Evolutionary conservation across 23 tunicate species (phyloP), one percentile per base, ranked within the genome.

Genomic region (Styela clava): DNA sequence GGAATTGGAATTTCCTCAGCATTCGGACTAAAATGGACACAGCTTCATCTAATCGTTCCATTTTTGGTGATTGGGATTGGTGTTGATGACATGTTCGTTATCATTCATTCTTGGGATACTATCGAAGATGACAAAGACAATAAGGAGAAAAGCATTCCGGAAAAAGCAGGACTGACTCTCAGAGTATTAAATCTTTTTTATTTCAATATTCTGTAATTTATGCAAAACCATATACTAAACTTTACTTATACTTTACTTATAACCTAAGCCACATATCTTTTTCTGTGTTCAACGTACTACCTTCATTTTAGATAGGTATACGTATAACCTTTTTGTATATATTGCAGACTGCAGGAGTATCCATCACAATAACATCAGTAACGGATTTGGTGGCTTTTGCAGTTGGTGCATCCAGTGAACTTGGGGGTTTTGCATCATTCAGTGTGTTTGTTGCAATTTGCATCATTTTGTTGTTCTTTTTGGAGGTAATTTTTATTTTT

Each of bases 31-130:
- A 36, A 82, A 19, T 82, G 85, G 85, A 34, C 78, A 5, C 37
- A 69, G 33, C 78, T 82, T 23, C 72, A 63, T 69, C 79, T 82
- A 7, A n/a, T 82, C 1, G 85, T 63, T 16, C 85, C 85, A 20
- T 82, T 82, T 69, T 28, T 82, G 33, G 64, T 82, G 5, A 24
- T 82, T 24, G 85, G 85, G 19, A 70, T 82, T 23, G 85, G 85
- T 29, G 85, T 82, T 1, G 85, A 82, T 44, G 85, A 82, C 81
- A 82, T 82, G 85, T 82, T 82, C 35, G 79, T 82, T 5, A 72
- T 82, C 28, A 22, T 82, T 0, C 78, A 63, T 21, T 21, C 85
- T 33, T 82, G 79, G 79, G 63, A 82, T 31, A 33, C 21, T n/a
- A 62, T 82, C 22, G 79, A 69, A 28, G 31, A 62, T 31, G 34